Conservation (phyloP, 2,797 vertebrate species). For the Galaxias olidus region DNA sequence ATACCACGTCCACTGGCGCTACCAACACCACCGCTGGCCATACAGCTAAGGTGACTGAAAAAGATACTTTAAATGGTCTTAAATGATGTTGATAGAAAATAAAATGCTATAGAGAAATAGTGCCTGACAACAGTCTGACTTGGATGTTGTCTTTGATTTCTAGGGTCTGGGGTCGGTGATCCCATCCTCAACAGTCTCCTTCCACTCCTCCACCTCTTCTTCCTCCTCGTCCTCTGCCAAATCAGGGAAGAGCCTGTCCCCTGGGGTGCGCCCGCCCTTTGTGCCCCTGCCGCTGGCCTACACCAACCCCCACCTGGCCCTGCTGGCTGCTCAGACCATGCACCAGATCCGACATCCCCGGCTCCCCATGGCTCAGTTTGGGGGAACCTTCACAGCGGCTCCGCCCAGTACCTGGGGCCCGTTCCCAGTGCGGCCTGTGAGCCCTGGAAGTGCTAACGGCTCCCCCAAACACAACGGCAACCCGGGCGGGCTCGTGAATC, state of each 20-base stretch:
- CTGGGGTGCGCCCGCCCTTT: conserved; percentile 85
- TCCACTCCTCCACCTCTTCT: conserved; percentile 78
- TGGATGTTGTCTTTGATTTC: conserved; percentile 52
- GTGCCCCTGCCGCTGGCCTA: conserved; percentile 87
- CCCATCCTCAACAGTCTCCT: conserved; percentile 76
- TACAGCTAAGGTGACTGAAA: too few relatives aligned
- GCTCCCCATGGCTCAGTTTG: conserved; percentile 88
- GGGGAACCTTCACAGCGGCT: conserved; percentile 81
- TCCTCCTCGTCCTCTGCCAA: conserved; percentile 65
- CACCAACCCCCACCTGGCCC: conserved; percentile 86
- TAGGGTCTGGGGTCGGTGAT: conserved; percentile 80
- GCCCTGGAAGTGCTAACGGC: conserved; percentile 83
- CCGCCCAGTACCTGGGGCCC: conserved; percentile 88
- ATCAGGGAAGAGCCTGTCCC: conserved; percentile 79
- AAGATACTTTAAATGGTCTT: too few relatives aligned
- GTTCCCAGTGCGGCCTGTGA: conserved; percentile 88
- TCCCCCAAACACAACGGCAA: conserved; percentile 83
- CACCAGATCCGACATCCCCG: conserved; percentile 88
- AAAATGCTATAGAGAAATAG: too few relatives aligned
- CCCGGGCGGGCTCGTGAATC: conserved; percentile 62
- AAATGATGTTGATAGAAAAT: too few relatives aligned
- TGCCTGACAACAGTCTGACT: too few relatives aligned
- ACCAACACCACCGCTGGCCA: conserved; percentile 74
- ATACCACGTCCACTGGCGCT: conserved; percentile 81
- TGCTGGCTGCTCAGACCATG: conserved; percentile 88